These are phyloP conservation scores for Spea bombifrons DNA, from an alignment of 2,113 vertebrate species.

Conservation along the genomic window DNA sequence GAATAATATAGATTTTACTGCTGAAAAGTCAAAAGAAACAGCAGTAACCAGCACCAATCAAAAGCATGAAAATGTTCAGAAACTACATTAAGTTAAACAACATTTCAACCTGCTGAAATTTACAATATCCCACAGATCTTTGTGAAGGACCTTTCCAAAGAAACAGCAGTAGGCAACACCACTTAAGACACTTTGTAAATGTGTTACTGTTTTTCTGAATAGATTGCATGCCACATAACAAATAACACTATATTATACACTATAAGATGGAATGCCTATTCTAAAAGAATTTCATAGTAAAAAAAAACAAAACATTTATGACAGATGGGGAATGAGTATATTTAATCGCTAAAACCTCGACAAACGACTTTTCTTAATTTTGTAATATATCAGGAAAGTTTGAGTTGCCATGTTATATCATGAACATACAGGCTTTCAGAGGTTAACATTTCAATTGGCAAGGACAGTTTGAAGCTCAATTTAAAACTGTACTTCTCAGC, in stretches of 20 bases:
- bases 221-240: neutral
- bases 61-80: slow-evolving; percentile 14
- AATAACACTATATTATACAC: slow-evolving; percentile 9
- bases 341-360: no score
- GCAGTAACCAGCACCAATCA: slow-evolving; percentile 39
- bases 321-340: neutral
- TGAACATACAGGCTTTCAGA: slow-evolving; percentile 30
- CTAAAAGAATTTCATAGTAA: neutral
- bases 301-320: neutral
- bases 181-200: slow-evolving; percentile 36
- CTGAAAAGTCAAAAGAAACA: slow-evolving; percentile 29
- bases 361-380: neutral
- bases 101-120: slow-evolving; percentile 21
- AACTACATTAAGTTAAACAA: slow-evolving; percentile 37
- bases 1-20: slow-evolving; percentile 1
- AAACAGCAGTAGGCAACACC: slow-evolving; percentile 41
- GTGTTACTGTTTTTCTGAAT: slow-evolving; percentile 22
- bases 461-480: slow-evolving; percentile 48
- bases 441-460: slow-evolving; percentile 42
- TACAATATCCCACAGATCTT: slow-evolving; percentile 33
- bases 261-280: neutral
- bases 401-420: slow-evolving; percentile 13
- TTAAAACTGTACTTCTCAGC: slow-evolving; percentile 46
- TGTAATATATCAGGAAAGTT: slow-evolving; percentile 21
- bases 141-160: slow-evolving; percentile 34